Evolutionary conservation across 2,888 invertebrate genomes (phyloP), one percentile per base, ranked within the genome.

Genomic region (Brachycybe producta): DNA sequence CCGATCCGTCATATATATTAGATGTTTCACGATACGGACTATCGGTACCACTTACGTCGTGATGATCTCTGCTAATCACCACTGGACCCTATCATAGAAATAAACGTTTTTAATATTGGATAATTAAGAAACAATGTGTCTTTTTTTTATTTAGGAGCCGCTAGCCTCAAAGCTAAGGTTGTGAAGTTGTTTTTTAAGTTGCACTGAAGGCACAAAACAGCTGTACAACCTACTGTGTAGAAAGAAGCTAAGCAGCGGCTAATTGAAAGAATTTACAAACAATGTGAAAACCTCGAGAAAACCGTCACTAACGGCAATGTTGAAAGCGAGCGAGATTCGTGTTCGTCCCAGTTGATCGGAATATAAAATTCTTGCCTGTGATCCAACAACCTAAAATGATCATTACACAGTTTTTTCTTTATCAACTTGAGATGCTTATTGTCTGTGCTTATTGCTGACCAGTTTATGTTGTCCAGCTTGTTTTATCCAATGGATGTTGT

Each of bases 41-140:
- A 63, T 78, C 77, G 1, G 76, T 74, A 15, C 77, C 76, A 53
- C 74, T 74, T 23, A 78, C 77, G 60, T 77, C 77, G 62, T 78
- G 77, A 59, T 77, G 77, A 61, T 77, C 77, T 8, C 77, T 61
- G 54, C 74, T 74, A 24, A 77, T 63, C 2, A 77, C 73, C n/a
- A 77, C 67, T 5, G 75, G 73, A 2, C 67, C 73, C 70, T 73
- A 11, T 15, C 4, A 48, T 15, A 38, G 17, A 8, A 8, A 32
- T 39, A n/a, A n/a, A n/a, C n/a, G n/a, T n/a, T n/a, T n/a, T n/a
- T n/a, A n/a, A n/a, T n/a, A n/a, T n/a, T n/a, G n/a, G n/a, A n/a
- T n/a, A n/a, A n/a, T n/a, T n/a, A n/a, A n/a, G n/a, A n/a, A n/a
- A n/a, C n/a, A n/a, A n/a, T n/a, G n/a, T n/a, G n/a, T n/a, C n/a